These are phyloP conservation scores for Typhlichthys subterraneus DNA, from an alignment of 2,797 vertebrate species.

Conservation along the genomic window DNA sequence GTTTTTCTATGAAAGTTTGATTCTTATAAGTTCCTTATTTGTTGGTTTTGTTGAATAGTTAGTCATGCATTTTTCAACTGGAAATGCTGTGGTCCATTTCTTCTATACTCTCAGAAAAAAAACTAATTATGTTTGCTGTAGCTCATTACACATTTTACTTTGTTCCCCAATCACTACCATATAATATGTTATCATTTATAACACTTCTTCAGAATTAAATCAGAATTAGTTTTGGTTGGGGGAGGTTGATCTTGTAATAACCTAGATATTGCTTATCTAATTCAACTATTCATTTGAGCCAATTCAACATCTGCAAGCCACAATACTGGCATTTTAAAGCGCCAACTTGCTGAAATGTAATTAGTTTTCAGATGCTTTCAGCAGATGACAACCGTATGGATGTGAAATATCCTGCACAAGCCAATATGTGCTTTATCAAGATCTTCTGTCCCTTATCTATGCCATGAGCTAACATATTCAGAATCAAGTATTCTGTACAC, in stretches of 20 bases:
- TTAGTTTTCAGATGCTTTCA: constrained; percentile 44
- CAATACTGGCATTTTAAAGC: constrained; percentile 41
- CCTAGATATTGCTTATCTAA: constrained; percentile 55
- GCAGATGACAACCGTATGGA: constrained; percentile 60
- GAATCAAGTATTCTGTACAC: constrained; percentile 41
- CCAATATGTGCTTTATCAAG: constrained; percentile 54
- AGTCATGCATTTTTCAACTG: constrained; percentile 38
- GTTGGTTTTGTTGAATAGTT: constrained; percentile 15
- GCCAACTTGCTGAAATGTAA: constrained; percentile 45
- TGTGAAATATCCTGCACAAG: constrained; percentile 58
- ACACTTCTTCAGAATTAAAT: constrained; percentile 44
- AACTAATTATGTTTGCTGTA: constrained; percentile 36
- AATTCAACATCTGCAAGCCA: constrained; percentile 45
- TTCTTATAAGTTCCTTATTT: constrained; percentile 40
- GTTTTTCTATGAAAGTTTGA: constrained; percentile 49
- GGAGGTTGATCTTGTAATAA: constrained; percentile 33
- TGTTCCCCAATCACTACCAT: constrained; percentile 42
- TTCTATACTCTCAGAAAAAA: constrained; percentile 43
- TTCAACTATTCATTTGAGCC: constrained; percentile 35
- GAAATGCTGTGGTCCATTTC: constrained; percentile 39
- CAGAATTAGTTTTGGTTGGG: constrained; percentile 27
- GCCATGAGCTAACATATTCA: constrained; percentile 24
- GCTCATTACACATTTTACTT: constrained; percentile 36
- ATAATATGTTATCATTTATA: constrained; percentile 42
- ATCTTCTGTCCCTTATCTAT: constrained; percentile 43